Evolutionary conservation across 1,140 invertebrate genomes (phyloP), one percentile per base, ranked within the genome.

Genomic region (Brachionus manjavacas): DNA sequence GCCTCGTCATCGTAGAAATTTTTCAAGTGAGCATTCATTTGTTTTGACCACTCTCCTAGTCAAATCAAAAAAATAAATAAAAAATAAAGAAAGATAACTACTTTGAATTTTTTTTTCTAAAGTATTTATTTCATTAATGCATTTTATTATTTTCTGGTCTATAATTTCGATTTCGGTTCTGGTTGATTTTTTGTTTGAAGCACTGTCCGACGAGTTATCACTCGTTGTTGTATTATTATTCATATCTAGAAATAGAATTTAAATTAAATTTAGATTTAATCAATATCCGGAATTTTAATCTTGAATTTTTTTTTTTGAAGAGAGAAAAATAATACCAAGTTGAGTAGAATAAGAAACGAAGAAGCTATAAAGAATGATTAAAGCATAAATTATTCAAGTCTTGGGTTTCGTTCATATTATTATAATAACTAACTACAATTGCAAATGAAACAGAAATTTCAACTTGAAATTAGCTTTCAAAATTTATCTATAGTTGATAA

Each of bases 41-140:
- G 79, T 35, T 64, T 81, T 43, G 79, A 81, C 79, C 79, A 81
- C 43, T 81, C 79, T 68, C 41, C 79, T 81, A 68, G 3, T 68
- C 7, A 14, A 31, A 31, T 31, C 9, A 28, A 68, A 68, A 68
- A 35, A 4, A 23, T 66, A 16, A 66, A 66, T 12, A 23, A 66
- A 64, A 31, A 39, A 28, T 11, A 70, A 35, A 35, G 31, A 4
- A 72, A 72, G 31, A 14, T 7, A 16, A 72, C 3, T 31, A 81
- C 79, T 81, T 68, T 81, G 79, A 28, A 64, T 81, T 35, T 68
- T 81, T 14, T 81, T 52, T 25, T 81, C 60, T 8, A 81, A 68
- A 64, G 31, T 41, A 25, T 81, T 81, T 60, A 81, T 81, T 46
- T 81, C 79, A 25, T 81, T 81, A 12, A 68, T 23, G 39, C 79